A percentile compares a stretch with the other conserved stretches of the same genome.
phyloP scores from a whole-genome alignment of 2,797 vertebrate genomes.

The Chiloscyllium punctatum region DNA sequence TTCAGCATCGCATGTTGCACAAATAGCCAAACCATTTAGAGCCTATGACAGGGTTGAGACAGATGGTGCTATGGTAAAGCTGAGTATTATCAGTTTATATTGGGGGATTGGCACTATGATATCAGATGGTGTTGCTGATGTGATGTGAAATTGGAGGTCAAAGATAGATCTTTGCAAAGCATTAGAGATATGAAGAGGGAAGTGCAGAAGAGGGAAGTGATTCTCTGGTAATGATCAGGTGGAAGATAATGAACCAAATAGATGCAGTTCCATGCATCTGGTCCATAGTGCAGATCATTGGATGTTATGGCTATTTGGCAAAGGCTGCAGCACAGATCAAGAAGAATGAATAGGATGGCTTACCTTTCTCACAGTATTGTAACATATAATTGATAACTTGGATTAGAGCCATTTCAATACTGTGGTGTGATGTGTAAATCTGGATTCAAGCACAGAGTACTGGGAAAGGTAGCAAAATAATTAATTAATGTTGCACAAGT shows the following conservation, averaged over 20 bases:
- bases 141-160: neutral
- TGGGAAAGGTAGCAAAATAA: neutral
- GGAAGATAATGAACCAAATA: neutral
- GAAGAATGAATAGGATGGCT: neutral
- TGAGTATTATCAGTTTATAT: neutral
- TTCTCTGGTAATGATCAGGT: neutral
- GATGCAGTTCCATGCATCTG: too few species aligned
- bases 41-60: neutral
- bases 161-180: neutral
- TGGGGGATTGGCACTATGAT: neutral
- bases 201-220: neutral
- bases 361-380: neutral
- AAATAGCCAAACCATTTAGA: neutral
- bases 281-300: too few species aligned
- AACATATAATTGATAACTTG: neutral
- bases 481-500: neutral
- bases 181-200: neutral
- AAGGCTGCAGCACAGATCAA: neutral
- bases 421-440: neutral
- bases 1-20: neutral
- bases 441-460: neutral
- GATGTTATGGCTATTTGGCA: neutral
- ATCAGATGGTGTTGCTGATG: neutral
- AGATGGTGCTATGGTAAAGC: neutral
- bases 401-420: neutral